Base-by-base conservation (phyloP, 1,140 invertebrate species). In the Marisa cornuarietis region DNA sequence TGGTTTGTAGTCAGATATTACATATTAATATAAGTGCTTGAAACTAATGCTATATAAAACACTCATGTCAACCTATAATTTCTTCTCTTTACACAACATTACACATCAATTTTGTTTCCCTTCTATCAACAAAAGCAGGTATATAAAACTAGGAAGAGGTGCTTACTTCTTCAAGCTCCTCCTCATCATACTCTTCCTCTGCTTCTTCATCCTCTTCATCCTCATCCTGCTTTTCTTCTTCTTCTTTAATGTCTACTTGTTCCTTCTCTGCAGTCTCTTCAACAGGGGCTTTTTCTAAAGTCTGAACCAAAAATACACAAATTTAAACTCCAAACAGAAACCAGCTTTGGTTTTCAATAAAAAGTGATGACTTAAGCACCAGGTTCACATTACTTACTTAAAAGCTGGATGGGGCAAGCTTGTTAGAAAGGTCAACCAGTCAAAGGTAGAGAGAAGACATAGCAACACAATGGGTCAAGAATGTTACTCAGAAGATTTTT, bases 201-300 rank as follows among this genome's bases (percentile, higher is more conserved):
- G 83, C 78, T 72, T 84, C 88, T 52, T 71, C 76, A 5, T 74
- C 87, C 85, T 61, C 83, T 78, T 84, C 80, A 74, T 77, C 87
- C 74, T 62, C 84, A 80, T 85, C 79, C 78, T 88, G 81, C 78
- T 82, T 78, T 42, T 80, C 80, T 69, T 83, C 76, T 51, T 84
- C 85, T 81, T 82, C 82, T 24, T 89, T 84, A 20, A 84, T 81
- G 26, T 80, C 81, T 31, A 82, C 84, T 26, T 82, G 82, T n/a
- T 81, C 81, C 24, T 85, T 77, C 68, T 80, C 65, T 22, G 83
- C 82, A 31, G 81, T 78, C 62, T 79, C 68, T 49, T 77, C 74
- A 16, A 20, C 82, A 66, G 85, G 84, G 63, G 76, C 83, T 77
- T 87, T 86, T 66, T 87, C 87, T 54, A 87, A 74, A 77, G 84